Evolutionary conservation across 1,140 invertebrate species (phyloP).

Genomic region (Lamellibrachia luymesi): DNA sequence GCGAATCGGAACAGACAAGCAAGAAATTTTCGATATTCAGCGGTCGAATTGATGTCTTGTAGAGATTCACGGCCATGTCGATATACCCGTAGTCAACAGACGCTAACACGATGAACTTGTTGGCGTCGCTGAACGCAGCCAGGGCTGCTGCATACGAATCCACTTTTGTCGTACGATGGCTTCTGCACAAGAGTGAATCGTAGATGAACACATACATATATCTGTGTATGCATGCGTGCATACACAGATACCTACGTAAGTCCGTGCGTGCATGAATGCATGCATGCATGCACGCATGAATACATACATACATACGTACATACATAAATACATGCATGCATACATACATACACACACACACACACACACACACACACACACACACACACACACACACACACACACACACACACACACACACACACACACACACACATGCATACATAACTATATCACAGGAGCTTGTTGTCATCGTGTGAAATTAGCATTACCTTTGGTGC

Average conservation of each 20-base stretch:
- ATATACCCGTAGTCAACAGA: constrained; percentile 18
- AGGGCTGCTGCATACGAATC: not conserved
- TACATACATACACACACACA: too few species aligned
- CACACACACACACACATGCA: too few species aligned
- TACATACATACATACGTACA: too few species aligned
- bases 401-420: too few species aligned
- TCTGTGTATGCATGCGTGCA: not conserved
- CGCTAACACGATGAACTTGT: constrained; percentile 8
- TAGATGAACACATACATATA: not conserved
- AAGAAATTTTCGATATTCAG: not conserved
- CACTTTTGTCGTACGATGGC: not conserved
- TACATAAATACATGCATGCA: too few species aligned
- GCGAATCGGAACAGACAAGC: not conserved
- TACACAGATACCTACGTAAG: not conserved
- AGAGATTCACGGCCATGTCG: constrained; percentile 21
- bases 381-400: too few species aligned
- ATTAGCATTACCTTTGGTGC: too few species aligned
- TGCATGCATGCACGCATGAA: too few species aligned
- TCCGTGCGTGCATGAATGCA: not conserved
- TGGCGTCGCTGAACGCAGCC: not conserved
- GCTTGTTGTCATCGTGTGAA: too few species aligned
- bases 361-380: too few species aligned
- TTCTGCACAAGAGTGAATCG: not conserved
- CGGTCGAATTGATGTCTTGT: constrained; percentile 11
- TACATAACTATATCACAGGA: too few species aligned